Conservation (phyloP, 2,888 invertebrate species). For the Nephrotoma guestfalica region DNA sequence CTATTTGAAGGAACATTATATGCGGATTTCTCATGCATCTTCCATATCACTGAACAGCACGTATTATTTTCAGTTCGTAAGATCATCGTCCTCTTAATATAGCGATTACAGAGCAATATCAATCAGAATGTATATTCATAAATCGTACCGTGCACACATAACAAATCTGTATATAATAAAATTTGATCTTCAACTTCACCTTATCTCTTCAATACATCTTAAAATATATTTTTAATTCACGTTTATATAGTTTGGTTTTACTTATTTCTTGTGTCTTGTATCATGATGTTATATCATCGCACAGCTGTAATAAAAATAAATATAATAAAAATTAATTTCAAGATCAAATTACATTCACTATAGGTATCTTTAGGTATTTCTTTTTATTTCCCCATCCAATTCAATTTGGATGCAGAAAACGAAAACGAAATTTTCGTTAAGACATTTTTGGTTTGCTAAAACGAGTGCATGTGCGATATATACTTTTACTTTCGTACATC, state of each 20-base stretch:
- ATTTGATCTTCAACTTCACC: neutral
- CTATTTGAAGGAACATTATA: too few relatives aligned
- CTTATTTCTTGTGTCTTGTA: neutral
- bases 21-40: neutral
- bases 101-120: neutral
- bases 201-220: neutral
- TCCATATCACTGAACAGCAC: neutral
- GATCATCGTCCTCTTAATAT: neutral
- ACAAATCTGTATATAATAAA: neutral
- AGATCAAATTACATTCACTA: neutral
- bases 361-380: neutral
- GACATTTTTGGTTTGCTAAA: neutral
- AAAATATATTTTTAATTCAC: neutral
- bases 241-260: neutral
- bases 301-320: neutral
- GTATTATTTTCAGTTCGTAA: neutral
- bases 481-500: neutral
- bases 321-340: neutral
- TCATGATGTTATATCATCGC: neutral
- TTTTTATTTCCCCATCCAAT: neutral
- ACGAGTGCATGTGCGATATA: neutral
- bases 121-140: neutral
- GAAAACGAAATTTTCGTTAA: neutral
- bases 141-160: neutral
- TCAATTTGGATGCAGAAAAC: neutral